Conservation (phyloP, 2,888 invertebrate species). For the Hoplodrina ambigua region DNA sequence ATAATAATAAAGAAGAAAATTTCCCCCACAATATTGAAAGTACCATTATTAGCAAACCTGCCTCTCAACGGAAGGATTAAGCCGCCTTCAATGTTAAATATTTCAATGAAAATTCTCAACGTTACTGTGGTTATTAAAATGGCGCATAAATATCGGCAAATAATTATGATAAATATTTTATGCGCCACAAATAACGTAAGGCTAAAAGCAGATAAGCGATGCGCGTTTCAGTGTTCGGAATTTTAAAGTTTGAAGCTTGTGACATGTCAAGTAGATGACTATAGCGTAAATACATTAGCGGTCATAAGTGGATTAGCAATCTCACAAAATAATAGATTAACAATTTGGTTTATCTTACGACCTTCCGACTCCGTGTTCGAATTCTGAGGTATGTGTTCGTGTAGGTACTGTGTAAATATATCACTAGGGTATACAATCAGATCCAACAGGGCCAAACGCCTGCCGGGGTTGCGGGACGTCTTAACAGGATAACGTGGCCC, state of each 20-base stretch:
- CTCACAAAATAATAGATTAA: too few species aligned
- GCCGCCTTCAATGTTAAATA: conserved; percentile 36
- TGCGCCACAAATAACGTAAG: conserved; percentile 7
- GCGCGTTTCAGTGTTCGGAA: neutral
- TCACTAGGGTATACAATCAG: too few species aligned
- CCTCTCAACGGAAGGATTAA: conserved; percentile 26
- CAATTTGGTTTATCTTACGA: too few species aligned
- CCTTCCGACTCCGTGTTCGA: too few species aligned
- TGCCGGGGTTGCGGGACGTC: too few species aligned
- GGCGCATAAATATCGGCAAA: conserved; percentile 31
- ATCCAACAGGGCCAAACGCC: too few species aligned
- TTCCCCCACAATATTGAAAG: neutral
- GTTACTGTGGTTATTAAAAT: conserved; percentile 46
- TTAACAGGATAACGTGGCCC: too few species aligned
- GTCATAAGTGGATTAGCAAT: too few species aligned
- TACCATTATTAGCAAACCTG: conserved; percentile 18
- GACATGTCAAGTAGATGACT: neutral
- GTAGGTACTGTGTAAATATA: too few species aligned
- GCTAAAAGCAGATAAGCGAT: neutral
- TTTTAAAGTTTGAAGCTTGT: neutral
- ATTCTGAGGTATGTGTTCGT: too few species aligned
- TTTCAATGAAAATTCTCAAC: conserved; percentile 42
- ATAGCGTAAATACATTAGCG: neutral
- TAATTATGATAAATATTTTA: conserved; percentile 43
- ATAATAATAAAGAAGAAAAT: conserved; percentile 20